These are phyloP conservation scores for Meleagris gallopavo DNA, from an alignment of 2,113 vertebrate species.

Conservation along the genomic window DNA sequence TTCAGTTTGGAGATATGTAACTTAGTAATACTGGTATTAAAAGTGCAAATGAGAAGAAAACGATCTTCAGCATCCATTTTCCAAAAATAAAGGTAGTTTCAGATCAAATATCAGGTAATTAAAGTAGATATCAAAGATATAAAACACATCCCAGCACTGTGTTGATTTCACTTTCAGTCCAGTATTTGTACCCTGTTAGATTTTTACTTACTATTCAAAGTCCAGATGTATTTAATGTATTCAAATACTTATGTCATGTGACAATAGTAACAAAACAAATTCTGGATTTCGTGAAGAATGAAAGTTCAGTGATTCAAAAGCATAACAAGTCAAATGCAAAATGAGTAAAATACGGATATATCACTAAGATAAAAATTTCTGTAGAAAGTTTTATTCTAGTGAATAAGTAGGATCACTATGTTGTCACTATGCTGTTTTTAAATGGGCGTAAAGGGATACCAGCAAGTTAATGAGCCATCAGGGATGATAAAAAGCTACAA, in stretches of 20 bases:
- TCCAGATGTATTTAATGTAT: neutral
- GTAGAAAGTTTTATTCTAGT: neutral
- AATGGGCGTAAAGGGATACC: neutral
- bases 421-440: neutral
- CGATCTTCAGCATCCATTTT: neutral
- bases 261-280: neutral
- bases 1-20: neutral
- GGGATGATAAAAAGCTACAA: neutral
- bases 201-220: neutral
- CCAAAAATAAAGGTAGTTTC: neutral
- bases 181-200: neutral
- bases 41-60: neutral
- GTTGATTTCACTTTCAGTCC: neutral
- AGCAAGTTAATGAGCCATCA: neutral
- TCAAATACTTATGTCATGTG: neutral
- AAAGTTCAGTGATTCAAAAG: neutral
- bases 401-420: neutral
- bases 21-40: neutral
- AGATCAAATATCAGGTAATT: neutral
- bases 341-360: neutral
- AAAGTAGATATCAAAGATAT: neutral
- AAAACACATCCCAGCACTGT: neutral
- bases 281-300: neutral
- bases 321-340: neutral
- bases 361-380: neutral